Evolutionary conservation across 2,797 vertebrate genomes (phyloP).

Genomic region (Catharus ustulatus): DNA sequence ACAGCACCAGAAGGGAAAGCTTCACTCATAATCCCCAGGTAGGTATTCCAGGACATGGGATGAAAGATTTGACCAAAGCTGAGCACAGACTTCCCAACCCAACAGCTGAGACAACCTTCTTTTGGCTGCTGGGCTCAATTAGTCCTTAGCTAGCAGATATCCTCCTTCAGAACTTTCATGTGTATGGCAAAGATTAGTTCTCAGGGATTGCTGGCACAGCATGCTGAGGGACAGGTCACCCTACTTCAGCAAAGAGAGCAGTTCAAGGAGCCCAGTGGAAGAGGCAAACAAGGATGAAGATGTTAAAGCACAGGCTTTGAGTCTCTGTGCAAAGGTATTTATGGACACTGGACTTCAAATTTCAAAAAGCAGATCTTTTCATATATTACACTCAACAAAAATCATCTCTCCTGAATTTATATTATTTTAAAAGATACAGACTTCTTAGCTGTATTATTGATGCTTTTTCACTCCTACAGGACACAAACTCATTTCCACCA

Average conservation of each 20-base stretch:
- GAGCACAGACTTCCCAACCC: neutral
- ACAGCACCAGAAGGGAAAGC: neutral
- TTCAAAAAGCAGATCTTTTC: neutral
- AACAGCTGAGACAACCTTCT: neutral
- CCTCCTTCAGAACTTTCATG: neutral
- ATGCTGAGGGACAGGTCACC: neutral
- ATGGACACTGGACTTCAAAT: neutral
- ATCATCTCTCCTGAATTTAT: neutral
- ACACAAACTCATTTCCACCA: neutral
- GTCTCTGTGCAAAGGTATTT: neutral
- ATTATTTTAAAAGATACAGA: neutral
- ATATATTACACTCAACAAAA: neutral
- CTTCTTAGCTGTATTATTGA: neutral
- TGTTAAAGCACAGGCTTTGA: neutral
- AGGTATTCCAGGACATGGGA: neutral
- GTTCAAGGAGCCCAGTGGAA: neutral
- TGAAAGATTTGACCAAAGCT: neutral
- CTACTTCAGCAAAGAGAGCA: neutral
- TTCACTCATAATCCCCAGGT: neutral
- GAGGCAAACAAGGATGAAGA: neutral
- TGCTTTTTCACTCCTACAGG: neutral
- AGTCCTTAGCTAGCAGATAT: neutral
- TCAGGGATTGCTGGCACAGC: neutral
- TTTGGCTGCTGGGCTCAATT: neutral
- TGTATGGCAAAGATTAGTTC: neutral